Conservation (phyloP, 1,140 invertebrate genomes). For the Cephus cinctus region DNA sequence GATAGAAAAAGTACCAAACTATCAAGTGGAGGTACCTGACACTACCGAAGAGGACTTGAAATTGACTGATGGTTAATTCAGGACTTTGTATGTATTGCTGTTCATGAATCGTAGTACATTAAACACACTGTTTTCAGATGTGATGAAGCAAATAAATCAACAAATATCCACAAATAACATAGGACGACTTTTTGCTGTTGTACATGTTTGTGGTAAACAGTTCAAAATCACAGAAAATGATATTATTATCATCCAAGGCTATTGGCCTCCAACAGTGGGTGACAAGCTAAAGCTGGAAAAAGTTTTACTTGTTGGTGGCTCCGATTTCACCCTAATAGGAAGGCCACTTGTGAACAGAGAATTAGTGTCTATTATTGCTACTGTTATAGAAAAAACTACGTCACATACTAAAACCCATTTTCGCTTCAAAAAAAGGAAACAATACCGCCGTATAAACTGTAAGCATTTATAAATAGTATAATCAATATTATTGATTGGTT, state of each 20-base stretch:
- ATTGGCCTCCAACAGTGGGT: conserved; percentile 81
- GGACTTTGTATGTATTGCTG: not conserved
- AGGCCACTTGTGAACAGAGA: conserved; percentile 75
- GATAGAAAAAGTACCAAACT: conserved; percentile 21
- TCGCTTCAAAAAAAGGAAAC: conserved; percentile 72
- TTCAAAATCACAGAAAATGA: conserved; percentile 87
- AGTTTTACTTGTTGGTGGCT: conserved; percentile 79
- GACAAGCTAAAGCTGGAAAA: conserved; percentile 86
- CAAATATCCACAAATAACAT: conserved; percentile 57
- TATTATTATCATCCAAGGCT: conserved; percentile 77
- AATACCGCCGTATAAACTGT: conserved; percentile 75
- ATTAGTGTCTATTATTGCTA: conserved; percentile 76
- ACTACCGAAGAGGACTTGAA: conserved; percentile 33
- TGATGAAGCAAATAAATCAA: conserved; percentile 61
- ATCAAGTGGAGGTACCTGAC: conserved; percentile 30
- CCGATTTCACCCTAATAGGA: conserved; percentile 84
- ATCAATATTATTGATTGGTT: not conserved
- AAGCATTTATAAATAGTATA: conserved; percentile 34
- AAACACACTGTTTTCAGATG: conserved; percentile 31
- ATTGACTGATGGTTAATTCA: conserved; percentile 24
- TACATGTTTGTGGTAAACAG: conserved; percentile 81
- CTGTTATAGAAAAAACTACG: conserved; percentile 87
- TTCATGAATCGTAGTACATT: not conserved
- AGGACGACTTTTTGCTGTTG: conserved; percentile 83
- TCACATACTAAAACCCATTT: conserved; percentile 81